Evolutionary conservation across 2,113 vertebrate species (phyloP).

Genomic region (Albula glossodonta): DNA sequence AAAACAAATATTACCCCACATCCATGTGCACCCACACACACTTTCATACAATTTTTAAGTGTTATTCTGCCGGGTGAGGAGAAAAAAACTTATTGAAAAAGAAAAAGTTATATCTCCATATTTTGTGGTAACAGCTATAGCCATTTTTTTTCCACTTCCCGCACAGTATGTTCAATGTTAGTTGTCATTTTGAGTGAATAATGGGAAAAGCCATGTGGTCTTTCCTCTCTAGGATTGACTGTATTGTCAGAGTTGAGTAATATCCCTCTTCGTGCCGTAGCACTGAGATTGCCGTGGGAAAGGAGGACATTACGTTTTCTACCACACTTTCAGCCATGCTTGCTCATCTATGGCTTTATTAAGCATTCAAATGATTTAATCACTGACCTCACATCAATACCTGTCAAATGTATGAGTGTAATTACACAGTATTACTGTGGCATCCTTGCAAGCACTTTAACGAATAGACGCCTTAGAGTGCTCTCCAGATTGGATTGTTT

Average conservation of each 20-base stretch:
- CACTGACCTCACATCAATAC: conserved; percentile 55
- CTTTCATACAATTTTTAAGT: too few relatives aligned
- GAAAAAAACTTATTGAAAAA: too few relatives aligned
- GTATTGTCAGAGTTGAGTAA: background rate
- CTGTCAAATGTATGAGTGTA: conserved; percentile 33
- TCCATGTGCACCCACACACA: too few relatives aligned
- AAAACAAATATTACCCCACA: too few relatives aligned
- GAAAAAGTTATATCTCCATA: too few relatives aligned
- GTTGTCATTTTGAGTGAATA: background rate
- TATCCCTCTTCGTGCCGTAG: background rate
- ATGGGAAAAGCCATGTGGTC: background rate
- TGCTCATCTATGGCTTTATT: conserved; percentile 60
- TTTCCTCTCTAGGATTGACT: background rate
- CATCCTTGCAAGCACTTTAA: background rate
- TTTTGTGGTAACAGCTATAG: too few relatives aligned
- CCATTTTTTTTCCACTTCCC: background rate
- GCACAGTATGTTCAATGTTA: background rate
- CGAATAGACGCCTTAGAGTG: background rate
- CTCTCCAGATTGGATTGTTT: background rate
- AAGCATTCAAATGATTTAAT: conserved; percentile 34
- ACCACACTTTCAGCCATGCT: conserved; percentile 51
- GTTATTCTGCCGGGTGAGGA: too few relatives aligned
- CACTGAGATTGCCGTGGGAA: conserved; percentile 39
- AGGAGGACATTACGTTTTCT: conserved; percentile 60
- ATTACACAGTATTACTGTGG: background rate